Conservation (phyloP, 2,888 invertebrate genomes). For the Rhingia rostrata region DNA sequence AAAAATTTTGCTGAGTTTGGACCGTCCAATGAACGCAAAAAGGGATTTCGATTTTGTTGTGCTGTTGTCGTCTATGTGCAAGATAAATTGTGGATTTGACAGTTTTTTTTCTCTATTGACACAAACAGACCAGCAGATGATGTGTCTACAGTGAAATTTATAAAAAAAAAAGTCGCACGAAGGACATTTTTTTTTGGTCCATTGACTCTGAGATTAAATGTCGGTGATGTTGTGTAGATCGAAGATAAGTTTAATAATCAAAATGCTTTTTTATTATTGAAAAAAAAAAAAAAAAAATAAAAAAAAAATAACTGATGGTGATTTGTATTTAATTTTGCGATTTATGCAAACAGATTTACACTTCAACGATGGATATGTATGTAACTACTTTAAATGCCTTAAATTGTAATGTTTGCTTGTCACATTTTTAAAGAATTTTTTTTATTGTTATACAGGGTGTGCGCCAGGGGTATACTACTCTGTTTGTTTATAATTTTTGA, state of each 20-base stretch:
- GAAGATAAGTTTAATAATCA: constrained; percentile 28
- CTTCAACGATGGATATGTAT: no score
- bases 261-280: constrained; percentile 6
- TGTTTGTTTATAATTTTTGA: no score
- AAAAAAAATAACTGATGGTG: no score
- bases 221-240: constrained; percentile 17
- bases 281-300: no score
- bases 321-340: no score
- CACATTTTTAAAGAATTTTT: no score
- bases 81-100: constrained; percentile 10
- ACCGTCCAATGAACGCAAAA: background rate
- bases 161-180: constrained; percentile 28
- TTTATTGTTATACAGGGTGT: no score
- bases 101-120: background rate
- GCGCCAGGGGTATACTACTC: no score
- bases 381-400: no score
- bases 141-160: background rate
- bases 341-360: no score
- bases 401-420: no score
- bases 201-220: background rate
- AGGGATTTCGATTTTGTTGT: background rate
- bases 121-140: background rate
- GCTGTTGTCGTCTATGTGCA: background rate
- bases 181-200: background rate
- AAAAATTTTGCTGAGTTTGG: background rate